A percentile compares a stretch with the other conserved stretches of the same genome.
These are phyloP conservation scores for Drosophila obscura DNA, from an alignment of 1,140 invertebrate species.

Conservation along the genomic window DNA sequence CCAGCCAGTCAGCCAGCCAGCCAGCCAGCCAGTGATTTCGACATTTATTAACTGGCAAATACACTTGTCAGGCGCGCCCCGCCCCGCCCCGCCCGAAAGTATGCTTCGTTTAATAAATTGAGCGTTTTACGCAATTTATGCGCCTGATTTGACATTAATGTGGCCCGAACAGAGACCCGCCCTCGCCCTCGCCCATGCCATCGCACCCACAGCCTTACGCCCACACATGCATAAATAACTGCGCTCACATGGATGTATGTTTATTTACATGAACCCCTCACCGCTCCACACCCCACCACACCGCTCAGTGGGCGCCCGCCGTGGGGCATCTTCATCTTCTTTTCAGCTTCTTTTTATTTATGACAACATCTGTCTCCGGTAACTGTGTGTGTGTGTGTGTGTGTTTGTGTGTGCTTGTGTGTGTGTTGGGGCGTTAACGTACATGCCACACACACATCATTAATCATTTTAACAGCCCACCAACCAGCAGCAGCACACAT, in stretches of 20 bases:
- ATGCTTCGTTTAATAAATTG: constrained; percentile 78
- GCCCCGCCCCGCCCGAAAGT: constrained; percentile 27
- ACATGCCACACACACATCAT: constrained; percentile 73
- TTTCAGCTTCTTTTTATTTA: constrained; percentile 76
- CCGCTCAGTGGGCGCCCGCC: neutral
- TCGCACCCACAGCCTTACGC: constrained; percentile 10
- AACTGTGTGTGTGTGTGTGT: constrained; percentile 35
- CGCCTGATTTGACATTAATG: constrained; percentile 83
- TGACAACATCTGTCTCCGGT: constrained; percentile 77
- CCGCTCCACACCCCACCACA: neutral
- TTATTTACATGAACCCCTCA: constrained; percentile 65
- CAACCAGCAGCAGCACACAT: constrained; percentile 23
- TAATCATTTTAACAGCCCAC: constrained; percentile 77
- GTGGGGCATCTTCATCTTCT: constrained; percentile 50
- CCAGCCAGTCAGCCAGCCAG: neutral
- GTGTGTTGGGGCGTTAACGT: constrained; percentile 67
- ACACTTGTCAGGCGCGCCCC: constrained; percentile 68
- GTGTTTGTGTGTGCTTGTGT: constrained; percentile 37
- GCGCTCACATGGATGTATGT: constrained; percentile 40
- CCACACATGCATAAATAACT: constrained; percentile 56
- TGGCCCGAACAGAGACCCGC: constrained; percentile 72
- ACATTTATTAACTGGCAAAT: constrained; percentile 74
- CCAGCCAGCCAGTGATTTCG: constrained; percentile 22
- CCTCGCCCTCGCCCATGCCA: no score
- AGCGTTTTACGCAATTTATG: constrained; percentile 83